Base-by-base conservation (phyloP, 2,888 invertebrate genomes). In the Watsonalla binaria region DNA sequence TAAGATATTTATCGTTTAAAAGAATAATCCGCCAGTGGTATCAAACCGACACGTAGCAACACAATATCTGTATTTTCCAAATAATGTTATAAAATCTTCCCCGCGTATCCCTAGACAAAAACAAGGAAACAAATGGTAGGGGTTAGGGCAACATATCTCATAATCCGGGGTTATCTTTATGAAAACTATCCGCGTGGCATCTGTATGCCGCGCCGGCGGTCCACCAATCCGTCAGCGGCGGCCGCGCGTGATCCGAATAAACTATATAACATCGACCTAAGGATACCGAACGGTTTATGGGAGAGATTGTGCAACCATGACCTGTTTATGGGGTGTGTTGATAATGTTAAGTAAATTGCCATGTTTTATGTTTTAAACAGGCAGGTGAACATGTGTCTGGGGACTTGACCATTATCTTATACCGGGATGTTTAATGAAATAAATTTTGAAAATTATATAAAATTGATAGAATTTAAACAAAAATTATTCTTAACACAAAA, bases 131-230 rank as follows among this genome's bases (percentile, higher is more conserved):
- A 42, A 42, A 42, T 42, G 42, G 42, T 42, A 9, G 42, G 42
- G 42, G 42, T 42, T 42, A 42, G 42, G 42, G 42, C 42, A 61
- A 59, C 80, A 78, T 81, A 74, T 73, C 78, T 82, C 80, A 80
- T 82, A 82, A 83, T 80, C 79, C 81, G 51, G 68, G 79, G 74
- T 72, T 79, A 82, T 83, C 82, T 82, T 80, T 82, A 79, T 80
- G 82, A 81, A 80, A 81, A 80, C 80, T 80, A 81, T 78, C 76
- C 73, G 66, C 46, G 53, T 50, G 42, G 61, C 71, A 80, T 82
- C 78, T 67, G 81, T 82, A 82, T 82, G 81, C 82, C 60, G 65
- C 63, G 62, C 54, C 65, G 61, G 68, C 58, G 60, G 65, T 66
- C 66, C 65, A 63, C 75, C 82, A 80, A 82, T 82, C 82, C 82